phyloP scores from a whole-genome alignment of 2,797 vertebrate genomes.

The Chaetophractus vellerosus region DNA sequence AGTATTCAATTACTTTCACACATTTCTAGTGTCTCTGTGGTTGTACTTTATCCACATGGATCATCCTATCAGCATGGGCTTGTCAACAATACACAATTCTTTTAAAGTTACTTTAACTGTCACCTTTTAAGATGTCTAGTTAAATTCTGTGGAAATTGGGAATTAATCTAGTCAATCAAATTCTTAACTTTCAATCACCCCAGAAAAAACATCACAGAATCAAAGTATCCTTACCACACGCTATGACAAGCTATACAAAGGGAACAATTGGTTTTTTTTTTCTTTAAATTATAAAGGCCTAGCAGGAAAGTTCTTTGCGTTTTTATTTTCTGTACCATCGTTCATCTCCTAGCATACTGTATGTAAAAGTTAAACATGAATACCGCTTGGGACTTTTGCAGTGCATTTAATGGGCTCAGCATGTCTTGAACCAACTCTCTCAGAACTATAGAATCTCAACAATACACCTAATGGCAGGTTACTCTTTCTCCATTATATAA shows the following conservation, averaged over 20 bases:
- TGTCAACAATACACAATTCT: conserved; percentile 35
- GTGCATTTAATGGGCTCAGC: conserved; percentile 66
- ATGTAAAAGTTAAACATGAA: conserved; percentile 69
- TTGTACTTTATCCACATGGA: neutral
- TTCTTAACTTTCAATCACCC: conserved; percentile 67
- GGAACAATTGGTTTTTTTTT: conserved; percentile 75
- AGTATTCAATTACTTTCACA: neutral
- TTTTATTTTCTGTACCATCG: conserved; percentile 74
- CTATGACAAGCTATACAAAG: conserved; percentile 45
- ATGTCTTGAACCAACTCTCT: conserved; percentile 5
- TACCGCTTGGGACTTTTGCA: conserved; percentile 22
- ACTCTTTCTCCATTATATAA: conserved; percentile 25
- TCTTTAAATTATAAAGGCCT: conserved; percentile 63
- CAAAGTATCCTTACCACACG: conserved; percentile 59
- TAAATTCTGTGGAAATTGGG: conserved; percentile 48
- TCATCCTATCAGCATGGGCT: neutral
- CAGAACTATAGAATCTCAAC: conserved; percentile 23
- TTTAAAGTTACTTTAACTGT: conserved; percentile 52
- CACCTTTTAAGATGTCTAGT: conserved; percentile 16
- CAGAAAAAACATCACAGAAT: conserved; percentile 43
- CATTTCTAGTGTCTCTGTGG: neutral
- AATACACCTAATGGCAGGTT: conserved; percentile 5
- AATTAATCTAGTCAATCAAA: conserved; percentile 67
- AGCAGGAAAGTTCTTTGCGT: conserved; percentile 67
- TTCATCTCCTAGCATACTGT: conserved; percentile 39